Percentiles rank a stretch among this genome's conserved stretches.
Evolutionary conservation across 2,113 vertebrate genomes (phyloP).

Genomic region (Tichodroma muraria): DNA sequence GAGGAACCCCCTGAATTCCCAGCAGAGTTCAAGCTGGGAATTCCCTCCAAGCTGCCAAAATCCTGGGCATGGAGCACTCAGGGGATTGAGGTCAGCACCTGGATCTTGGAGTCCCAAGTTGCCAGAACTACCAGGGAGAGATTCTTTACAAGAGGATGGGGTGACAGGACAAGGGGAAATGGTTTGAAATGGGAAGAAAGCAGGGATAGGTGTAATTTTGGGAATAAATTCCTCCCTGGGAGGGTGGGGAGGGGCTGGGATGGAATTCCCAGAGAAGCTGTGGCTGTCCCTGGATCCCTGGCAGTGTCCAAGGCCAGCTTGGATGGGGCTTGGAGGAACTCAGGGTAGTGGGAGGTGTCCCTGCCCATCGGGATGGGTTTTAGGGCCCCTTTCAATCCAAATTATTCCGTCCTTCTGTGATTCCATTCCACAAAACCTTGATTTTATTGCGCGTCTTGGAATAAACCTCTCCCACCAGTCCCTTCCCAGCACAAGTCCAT

Average conservation of each 20-base stretch:
- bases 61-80: accelerated
- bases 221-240: neutral
- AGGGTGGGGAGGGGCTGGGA: accelerated
- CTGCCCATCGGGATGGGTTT: neutral
- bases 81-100: accelerated
- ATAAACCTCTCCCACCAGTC: neutral
- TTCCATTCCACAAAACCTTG: neutral
- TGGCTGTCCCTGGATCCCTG: neutral
- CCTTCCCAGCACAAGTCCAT: neutral
- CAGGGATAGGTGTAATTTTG: accelerated
- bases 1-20: neutral
- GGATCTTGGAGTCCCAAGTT: neutral
- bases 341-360: neutral
- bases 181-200: neutral
- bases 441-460: accelerated
- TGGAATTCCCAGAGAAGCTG: neutral
- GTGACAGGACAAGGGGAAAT: neutral
- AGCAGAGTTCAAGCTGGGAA: accelerated
- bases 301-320: accelerated
- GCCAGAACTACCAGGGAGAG: neutral
- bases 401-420: neutral
- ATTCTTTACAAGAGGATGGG: no score
- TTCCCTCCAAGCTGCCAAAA: neutral
- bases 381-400: neutral
- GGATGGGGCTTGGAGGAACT: neutral